These are phyloP conservation scores for Cryptops parisi DNA, from an alignment of 2,888 invertebrate species.

Conservation along the genomic window DNA sequence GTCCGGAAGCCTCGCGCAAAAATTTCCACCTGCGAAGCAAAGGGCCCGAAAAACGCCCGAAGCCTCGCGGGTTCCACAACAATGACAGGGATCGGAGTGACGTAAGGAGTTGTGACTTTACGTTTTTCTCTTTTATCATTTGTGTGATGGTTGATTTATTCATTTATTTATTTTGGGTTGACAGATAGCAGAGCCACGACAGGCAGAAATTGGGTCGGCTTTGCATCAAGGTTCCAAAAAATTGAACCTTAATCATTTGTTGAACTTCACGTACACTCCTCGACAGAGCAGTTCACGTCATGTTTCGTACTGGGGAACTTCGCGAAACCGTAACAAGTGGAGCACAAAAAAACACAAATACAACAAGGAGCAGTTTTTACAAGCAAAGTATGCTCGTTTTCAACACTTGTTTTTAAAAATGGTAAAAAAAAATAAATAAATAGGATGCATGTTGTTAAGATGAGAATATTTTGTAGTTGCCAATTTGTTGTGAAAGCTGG, in stretches of 20 bases:
- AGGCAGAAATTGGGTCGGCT: slow-evolving; percentile 66
- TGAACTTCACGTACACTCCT: slow-evolving; percentile 74
- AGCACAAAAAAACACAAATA: slow-evolving; percentile 41
- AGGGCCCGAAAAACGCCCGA: slow-evolving; percentile 51
- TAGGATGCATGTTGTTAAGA: too few relatives aligned
- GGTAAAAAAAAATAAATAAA: too few relatives aligned
- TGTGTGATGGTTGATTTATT: not conserved
- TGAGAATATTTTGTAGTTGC: slow-evolving; percentile 58
- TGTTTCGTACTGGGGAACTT: slow-evolving; percentile 17
- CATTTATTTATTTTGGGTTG: slow-evolving; percentile 10
- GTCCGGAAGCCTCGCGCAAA: slow-evolving; percentile 38
- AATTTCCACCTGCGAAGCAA: slow-evolving; percentile 50
- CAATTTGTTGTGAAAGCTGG: slow-evolving; percentile 82
- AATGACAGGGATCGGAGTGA: slow-evolving; percentile 43
- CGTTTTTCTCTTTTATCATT: too few relatives aligned
- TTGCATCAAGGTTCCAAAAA: slow-evolving; percentile 73
- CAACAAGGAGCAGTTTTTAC: slow-evolving; percentile 84
- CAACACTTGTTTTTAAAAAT: too few relatives aligned
- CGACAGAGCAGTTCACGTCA: slow-evolving; percentile 33
- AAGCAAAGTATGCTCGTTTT: slow-evolving; percentile 61
- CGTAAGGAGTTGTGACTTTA: slow-evolving; percentile 23
- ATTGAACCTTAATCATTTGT: slow-evolving; percentile 82
- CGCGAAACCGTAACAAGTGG: slow-evolving; percentile 14
- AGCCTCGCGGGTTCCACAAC: slow-evolving; percentile 47
- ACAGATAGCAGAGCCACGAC: slow-evolving; percentile 39